These are phyloP conservation scores for Nothobranchius kuhntae DNA, from an alignment of 2,113 vertebrate species.

Conservation along the genomic window DNA sequence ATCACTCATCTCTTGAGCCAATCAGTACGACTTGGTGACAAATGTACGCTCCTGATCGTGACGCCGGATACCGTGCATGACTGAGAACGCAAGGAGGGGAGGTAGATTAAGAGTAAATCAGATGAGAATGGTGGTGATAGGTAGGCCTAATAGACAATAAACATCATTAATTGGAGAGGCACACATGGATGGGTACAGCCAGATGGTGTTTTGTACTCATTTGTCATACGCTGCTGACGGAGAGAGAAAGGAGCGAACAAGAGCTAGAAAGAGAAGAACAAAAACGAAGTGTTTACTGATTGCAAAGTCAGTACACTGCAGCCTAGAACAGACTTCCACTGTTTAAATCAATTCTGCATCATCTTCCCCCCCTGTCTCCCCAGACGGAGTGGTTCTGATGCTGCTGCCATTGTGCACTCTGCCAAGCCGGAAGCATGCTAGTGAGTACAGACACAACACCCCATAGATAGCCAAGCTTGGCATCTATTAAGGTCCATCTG, in stretches of 20 bases:
- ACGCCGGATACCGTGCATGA: conserved; percentile 39
- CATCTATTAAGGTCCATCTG: conserved; percentile 76
- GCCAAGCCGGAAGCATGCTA: conserved; percentile 67
- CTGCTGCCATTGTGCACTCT: conserved; percentile 37
- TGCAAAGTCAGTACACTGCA: conserved; percentile 45
- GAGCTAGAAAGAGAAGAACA: conserved; percentile 40
- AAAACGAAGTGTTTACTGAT: conserved; percentile 67
- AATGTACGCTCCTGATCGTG: conserved; percentile 11
- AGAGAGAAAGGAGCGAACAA: conserved; percentile 38
- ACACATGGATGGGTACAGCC: conserved; percentile 71
- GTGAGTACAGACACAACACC: conserved; percentile 67
- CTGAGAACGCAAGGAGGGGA: conserved; percentile 14
- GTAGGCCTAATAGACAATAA: conserved; percentile 63
- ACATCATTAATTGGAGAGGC: conserved; percentile 76
- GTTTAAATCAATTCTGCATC: conserved; percentile 45
- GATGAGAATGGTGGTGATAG: conserved; percentile 59
- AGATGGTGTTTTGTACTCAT: conserved; percentile 82
- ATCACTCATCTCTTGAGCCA: conserved; percentile 1
- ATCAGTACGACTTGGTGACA: conserved; percentile 17
- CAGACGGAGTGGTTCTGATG: conserved; percentile 46
- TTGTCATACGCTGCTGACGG: conserved; percentile 77
- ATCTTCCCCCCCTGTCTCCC: conserved; percentile 36
- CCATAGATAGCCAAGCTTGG: conserved; percentile 70
- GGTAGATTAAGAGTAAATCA: conserved; percentile 62
- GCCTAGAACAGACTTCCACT: conserved; percentile 48